phyloP scores from a whole-genome alignment of 1,140 invertebrate genomes.

The Homarus americanus region DNA sequence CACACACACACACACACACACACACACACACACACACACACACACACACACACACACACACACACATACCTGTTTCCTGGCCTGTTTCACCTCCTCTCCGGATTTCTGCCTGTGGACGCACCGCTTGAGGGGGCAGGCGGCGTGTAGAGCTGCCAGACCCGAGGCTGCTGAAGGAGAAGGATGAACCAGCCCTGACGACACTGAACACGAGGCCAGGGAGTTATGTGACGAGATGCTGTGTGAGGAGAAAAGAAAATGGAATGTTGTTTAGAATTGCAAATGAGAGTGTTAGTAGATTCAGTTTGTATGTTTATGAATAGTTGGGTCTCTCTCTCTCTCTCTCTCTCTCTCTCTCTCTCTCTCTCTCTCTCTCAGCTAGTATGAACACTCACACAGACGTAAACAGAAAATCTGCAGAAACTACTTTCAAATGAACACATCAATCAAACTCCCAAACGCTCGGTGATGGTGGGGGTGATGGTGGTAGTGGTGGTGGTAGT shows the following conservation, averaged over 20 bases:
- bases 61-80: constrained; percentile 56
- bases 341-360: too few species aligned
- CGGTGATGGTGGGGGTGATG: not conserved
- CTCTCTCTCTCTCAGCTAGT: too few species aligned
- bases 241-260: too few species aligned
- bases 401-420: too few species aligned
- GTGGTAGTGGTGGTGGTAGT: not conserved
- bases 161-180: constrained; percentile 41
- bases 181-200: constrained; percentile 38
- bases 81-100: constrained; percentile 62
- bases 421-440: too few species aligned
- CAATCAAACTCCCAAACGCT: too few species aligned
- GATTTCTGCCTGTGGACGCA: constrained; percentile 63
- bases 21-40: not conserved
- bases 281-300: not conserved
- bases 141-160: constrained; percentile 28
- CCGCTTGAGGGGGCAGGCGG: constrained; percentile 43
- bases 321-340: too few species aligned
- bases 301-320: too few species aligned
- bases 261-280: not conserved
- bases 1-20: constrained; percentile 16
- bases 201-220: constrained; percentile 42
- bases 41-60: too few species aligned
- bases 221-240: constrained; percentile 61
- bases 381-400: too few species aligned